These are phyloP conservation scores for Paramormyrops hopkinsi DNA, from an alignment of 2,797 vertebrate genomes.

Conservation along the genomic window DNA sequence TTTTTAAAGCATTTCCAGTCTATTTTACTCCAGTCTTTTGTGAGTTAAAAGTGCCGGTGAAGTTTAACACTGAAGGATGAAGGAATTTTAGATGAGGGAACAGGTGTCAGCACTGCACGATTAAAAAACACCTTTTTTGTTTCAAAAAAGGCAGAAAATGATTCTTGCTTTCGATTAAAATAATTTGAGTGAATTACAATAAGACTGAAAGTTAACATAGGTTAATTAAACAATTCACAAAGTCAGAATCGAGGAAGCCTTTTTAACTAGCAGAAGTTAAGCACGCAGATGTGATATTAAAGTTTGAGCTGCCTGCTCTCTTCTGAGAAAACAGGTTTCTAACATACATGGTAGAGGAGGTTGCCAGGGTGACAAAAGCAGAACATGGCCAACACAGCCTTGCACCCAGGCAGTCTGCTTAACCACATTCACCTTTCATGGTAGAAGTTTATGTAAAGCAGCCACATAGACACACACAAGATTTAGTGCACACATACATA, in stretches of 20 bases:
- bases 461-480: neutral
- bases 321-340: slow-evolving; percentile 9
- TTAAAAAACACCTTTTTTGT: neutral
- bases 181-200: neutral
- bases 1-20: neutral
- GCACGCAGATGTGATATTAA: neutral
- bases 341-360: neutral
- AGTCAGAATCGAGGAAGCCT: neutral
- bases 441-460: neutral
- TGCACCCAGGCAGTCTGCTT: neutral
- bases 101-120: neutral
- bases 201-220: neutral
- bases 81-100: neutral
- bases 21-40: neutral
- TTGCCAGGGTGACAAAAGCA: neutral
- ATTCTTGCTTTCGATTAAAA: neutral
- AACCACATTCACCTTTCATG: neutral
- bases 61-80: neutral
- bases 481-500: neutral
- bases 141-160: neutral
- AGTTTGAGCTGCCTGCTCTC: neutral
- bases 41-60: neutral
- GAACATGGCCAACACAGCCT: neutral
- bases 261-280: neutral
- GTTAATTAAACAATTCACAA: neutral